Conservation (phyloP, 1,140 invertebrate genomes). For the Thaumatotibia leucotreta region DNA sequence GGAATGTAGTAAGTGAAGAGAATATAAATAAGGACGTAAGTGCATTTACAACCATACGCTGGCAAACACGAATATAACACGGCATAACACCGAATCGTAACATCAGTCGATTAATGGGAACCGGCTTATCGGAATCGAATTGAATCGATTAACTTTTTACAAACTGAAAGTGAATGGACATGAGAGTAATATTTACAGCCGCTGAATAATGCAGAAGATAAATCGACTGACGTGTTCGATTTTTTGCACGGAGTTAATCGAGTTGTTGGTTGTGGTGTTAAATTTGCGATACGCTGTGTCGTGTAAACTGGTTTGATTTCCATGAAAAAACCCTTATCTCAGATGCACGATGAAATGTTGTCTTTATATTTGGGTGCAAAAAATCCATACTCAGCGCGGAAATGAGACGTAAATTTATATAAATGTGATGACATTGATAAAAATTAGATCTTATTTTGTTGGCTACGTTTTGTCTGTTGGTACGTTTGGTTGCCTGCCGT, state of each 20-base stretch:
- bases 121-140: conserved; percentile 7
- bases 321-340: not conserved
- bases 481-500: too few species aligned
- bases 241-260: not conserved
- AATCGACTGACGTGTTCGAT: not conserved
- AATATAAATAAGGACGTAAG: not conserved
- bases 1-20: not conserved
- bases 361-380: too few species aligned
- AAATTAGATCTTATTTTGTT: too few species aligned
- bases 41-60: not conserved
- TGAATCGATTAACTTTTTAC: conserved; percentile 13
- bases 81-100: not conserved
- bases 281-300: not conserved
- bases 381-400: too few species aligned
- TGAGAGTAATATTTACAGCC: not conserved
- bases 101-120: conserved; percentile 1
- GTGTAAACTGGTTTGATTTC: not conserved
- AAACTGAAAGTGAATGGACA: conserved; percentile 5
- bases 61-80: not conserved
- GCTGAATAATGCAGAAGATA: conserved; percentile 1
- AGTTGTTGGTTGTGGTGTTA: not conserved
- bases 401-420: too few species aligned
- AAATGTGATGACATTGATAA: too few species aligned
- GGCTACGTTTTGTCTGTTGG: too few species aligned
- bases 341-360: too few species aligned